Conservation (phyloP, 1,140 invertebrate genomes). For the Paramacrobiotus metropolitanus region DNA sequence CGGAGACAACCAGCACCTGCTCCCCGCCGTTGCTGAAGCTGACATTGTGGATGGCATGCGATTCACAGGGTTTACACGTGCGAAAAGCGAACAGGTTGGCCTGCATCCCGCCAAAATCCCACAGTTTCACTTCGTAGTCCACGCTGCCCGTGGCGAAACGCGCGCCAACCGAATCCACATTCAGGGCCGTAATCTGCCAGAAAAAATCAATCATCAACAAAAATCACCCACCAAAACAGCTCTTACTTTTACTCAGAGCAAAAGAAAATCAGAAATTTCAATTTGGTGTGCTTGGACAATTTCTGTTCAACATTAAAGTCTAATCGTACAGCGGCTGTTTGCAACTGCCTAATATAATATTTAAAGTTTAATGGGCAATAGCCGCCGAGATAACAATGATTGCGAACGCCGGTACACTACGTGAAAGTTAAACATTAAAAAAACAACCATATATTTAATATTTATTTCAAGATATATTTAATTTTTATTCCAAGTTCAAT, state of each 20-base stretch:
- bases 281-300: neutral
- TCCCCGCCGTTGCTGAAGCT: slow-evolving; percentile 85
- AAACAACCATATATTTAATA: too few species aligned
- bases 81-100: slow-evolving; percentile 63
- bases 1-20: slow-evolving; percentile 73
- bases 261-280: neutral
- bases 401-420: too few species aligned
- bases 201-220: neutral
- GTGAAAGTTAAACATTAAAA: too few species aligned
- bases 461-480: too few species aligned
- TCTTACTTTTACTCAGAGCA: too few species aligned
- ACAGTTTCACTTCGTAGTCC: slow-evolving; percentile 85
- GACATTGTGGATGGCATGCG: slow-evolving; percentile 64
- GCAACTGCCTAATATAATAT: neutral
- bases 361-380: too few species aligned
- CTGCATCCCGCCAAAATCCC: slow-evolving; percentile 98
- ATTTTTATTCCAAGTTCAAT: too few species aligned
- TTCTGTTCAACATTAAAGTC: neutral
- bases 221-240: too few species aligned
- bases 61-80: slow-evolving; percentile 70
- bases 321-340: neutral
- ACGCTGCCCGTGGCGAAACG: slow-evolving; percentile 63
- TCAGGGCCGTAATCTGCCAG: slow-evolving; percentile 39
- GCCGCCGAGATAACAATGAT: too few species aligned
- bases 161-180: slow-evolving; percentile 72